phyloP scores from a whole-genome alignment of 2,797 vertebrate genomes.

The Silurus lanzhouensis region DNA sequence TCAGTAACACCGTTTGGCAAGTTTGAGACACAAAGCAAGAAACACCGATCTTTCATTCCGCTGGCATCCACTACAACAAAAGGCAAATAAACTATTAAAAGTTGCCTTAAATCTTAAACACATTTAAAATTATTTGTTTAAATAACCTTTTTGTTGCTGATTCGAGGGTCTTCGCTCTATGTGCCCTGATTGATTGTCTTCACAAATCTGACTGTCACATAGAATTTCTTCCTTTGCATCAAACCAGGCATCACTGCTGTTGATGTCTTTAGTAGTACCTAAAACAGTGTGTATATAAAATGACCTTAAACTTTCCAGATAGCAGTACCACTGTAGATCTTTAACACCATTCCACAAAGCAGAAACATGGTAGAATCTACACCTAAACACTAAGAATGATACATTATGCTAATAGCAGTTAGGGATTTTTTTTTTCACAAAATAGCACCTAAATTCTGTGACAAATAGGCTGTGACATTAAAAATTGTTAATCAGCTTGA shows the following conservation, averaged over 20 bases:
- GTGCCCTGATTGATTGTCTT: background rate
- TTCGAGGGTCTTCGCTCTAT: background rate
- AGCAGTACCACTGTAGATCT: background rate
- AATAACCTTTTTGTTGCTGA: conserved; percentile 24
- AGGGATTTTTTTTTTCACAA: background rate
- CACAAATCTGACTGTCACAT: conserved; percentile 12
- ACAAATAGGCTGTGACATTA: background rate
- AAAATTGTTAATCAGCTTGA: background rate
- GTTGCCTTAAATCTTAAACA: background rate
- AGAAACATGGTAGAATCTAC: background rate
- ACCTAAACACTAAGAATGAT: background rate
- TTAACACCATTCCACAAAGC: background rate
- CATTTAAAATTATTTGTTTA: background rate
- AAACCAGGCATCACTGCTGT: conserved; percentile 66
- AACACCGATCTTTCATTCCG: conserved; percentile 16
- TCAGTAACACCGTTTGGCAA: conserved; percentile 58
- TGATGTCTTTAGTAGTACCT: conserved; percentile 52
- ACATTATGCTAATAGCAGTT: background rate
- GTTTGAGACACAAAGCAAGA: conserved; percentile 55
- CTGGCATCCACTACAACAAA: conserved; percentile 42
- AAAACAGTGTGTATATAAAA: background rate
- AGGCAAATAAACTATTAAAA: background rate
- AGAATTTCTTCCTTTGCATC: conserved; percentile 71
- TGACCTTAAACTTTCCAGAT: no score
- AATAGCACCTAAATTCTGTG: no score